phyloP scores from a whole-genome alignment of 2,797 vertebrate genomes.

The Emys orbicularis region DNA sequence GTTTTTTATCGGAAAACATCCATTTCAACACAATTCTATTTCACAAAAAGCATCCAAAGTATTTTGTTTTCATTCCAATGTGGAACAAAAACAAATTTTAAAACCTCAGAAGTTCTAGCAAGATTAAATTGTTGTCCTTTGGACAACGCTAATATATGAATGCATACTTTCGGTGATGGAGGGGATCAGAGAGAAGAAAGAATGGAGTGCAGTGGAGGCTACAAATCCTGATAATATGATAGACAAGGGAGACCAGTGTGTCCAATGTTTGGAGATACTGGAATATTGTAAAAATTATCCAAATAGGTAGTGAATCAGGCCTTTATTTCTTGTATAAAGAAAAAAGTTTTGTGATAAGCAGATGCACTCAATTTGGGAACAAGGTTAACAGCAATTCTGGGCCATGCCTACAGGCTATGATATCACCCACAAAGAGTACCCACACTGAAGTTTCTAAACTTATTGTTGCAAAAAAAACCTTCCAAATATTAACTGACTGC shows the following conservation, averaged over 20 bases:
- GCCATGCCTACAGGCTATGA: neutral
- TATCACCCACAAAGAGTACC: too few species aligned
- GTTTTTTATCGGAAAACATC: too few species aligned
- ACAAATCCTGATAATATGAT: neutral
- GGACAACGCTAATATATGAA: neutral
- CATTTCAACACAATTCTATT: too few species aligned
- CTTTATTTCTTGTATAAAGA: slow-evolving; percentile 7
- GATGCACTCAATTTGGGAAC: slow-evolving; percentile 11
- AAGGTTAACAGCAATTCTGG: slow-evolving; percentile 4
- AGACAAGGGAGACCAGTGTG: neutral
- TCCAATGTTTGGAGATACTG: neutral
- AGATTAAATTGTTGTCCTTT: neutral
- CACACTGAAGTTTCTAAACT: neutral
- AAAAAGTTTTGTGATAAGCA: neutral
- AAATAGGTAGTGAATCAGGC: neutral
- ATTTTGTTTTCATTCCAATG: too few species aligned
- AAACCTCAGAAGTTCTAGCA: neutral
- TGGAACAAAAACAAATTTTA: neutral
- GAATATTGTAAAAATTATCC: neutral
- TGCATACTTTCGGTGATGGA: neutral
- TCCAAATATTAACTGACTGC: neutral
- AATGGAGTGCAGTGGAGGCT: neutral
- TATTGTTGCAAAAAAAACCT: slow-evolving; percentile 17
- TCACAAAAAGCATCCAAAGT: too few species aligned
- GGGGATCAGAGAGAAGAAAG: neutral